Percentiles rank a stretch among this genome's conserved stretches.
Evolutionary conservation across 1,140 invertebrate species (phyloP).

Genomic region (Helicoverpa armigera): DNA sequence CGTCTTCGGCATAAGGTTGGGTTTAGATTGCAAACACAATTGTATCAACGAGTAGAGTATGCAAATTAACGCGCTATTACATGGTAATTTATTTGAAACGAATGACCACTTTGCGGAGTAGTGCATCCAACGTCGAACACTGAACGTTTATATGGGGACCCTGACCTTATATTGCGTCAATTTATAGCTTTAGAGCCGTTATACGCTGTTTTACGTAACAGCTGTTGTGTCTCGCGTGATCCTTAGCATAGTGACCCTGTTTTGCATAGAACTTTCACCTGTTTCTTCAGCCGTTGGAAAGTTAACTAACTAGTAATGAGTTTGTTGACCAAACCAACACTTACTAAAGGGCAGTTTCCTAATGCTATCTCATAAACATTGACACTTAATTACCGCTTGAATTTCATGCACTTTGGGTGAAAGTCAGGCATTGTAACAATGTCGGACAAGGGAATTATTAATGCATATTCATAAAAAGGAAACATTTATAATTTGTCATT

Average conservation of each 20-base stretch:
- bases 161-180: constrained; percentile 86
- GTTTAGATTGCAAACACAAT: constrained; percentile 67
- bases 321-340: constrained; percentile 33
- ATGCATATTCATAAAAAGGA: background rate
- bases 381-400: constrained; percentile 10
- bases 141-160: constrained; percentile 86
- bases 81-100: constrained; percentile 87
- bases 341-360: constrained; percentile 37
- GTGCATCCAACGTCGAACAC: constrained; percentile 81
- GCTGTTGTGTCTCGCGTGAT: constrained; percentile 81
- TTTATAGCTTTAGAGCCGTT: constrained; percentile 84
- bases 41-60: constrained; percentile 78
- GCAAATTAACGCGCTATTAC: constrained; percentile 87
- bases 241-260: constrained; percentile 75
- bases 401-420: constrained; percentile 25
- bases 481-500: background rate
- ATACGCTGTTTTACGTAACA: constrained; percentile 84
- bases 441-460: background rate
- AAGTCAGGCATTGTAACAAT: background rate
- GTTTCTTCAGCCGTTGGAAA: constrained; percentile 59
- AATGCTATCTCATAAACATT: constrained; percentile 40
- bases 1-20: constrained; percentile 65
- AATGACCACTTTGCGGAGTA: constrained; percentile 87
- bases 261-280: constrained; percentile 75
- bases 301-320: constrained; percentile 48